phyloP scores from a whole-genome alignment of 2,113 vertebrate genomes.

The Leptosomus discolor region DNA sequence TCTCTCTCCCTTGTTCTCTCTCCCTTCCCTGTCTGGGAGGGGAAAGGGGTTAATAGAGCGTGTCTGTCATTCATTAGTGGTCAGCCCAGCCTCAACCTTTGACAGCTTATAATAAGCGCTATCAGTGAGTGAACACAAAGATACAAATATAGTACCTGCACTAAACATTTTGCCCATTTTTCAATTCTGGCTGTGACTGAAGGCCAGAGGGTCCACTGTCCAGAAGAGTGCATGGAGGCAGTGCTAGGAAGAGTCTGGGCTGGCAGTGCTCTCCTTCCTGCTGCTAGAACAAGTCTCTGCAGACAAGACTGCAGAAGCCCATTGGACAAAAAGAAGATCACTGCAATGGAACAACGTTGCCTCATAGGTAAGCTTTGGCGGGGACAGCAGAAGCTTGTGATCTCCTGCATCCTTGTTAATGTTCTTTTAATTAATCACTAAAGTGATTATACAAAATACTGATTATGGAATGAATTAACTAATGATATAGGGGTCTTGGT shows the following conservation, averaged over 20 bases:
- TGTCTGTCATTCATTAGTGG: too few species aligned
- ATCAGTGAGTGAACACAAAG: background rate
- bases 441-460: background rate
- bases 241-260: background rate
- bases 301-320: background rate
- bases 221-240: background rate
- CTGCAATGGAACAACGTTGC: background rate
- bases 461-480: background rate
- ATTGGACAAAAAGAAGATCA: background rate
- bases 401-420: background rate
- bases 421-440: background rate
- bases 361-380: background rate
- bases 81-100: too few species aligned
- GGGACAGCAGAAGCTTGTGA: background rate
- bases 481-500: rapidly evolving
- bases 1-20: too few species aligned
- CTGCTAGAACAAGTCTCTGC: background rate
- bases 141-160: background rate
- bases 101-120: too few species aligned
- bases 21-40: too few species aligned
- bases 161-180: background rate
- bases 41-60: too few species aligned
- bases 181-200: background rate
- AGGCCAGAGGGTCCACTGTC: background rate
- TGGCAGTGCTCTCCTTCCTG: background rate